Evolutionary conservation across 2,113 vertebrate genomes (phyloP).

Genomic region (Loxodonta africana): DNA sequence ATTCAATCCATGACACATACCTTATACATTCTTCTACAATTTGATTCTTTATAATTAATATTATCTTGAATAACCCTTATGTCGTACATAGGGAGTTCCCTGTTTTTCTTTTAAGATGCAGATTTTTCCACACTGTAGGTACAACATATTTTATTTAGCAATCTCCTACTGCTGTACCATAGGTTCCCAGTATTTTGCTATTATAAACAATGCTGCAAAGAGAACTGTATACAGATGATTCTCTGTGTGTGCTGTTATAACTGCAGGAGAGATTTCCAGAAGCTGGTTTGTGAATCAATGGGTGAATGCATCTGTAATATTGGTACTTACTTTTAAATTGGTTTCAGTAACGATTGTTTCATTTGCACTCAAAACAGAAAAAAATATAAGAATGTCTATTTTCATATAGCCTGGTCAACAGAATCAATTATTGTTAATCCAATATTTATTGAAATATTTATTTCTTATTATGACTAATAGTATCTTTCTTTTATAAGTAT

Average conservation of each 20-base stretch:
- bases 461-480: background rate
- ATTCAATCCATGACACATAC: background rate
- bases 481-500: background rate
- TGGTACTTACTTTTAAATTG: background rate
- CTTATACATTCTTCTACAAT: background rate
- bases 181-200: background rate
- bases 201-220: background rate
- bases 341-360: background rate
- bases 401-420: background rate
- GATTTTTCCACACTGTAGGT: background rate
- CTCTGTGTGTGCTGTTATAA: background rate
- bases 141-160: background rate
- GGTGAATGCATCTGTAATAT: background rate
- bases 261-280: background rate
- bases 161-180: background rate
- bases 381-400: background rate
- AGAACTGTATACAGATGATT: background rate
- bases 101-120: background rate
- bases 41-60: background rate
- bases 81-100: background rate
- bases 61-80: background rate
- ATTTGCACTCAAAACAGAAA: background rate
- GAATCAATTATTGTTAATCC: background rate
- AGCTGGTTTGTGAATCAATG: background rate
- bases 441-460: background rate